phyloP scores from a whole-genome alignment of 2,113 vertebrate species.

The Nyctereutes procyonoides region DNA sequence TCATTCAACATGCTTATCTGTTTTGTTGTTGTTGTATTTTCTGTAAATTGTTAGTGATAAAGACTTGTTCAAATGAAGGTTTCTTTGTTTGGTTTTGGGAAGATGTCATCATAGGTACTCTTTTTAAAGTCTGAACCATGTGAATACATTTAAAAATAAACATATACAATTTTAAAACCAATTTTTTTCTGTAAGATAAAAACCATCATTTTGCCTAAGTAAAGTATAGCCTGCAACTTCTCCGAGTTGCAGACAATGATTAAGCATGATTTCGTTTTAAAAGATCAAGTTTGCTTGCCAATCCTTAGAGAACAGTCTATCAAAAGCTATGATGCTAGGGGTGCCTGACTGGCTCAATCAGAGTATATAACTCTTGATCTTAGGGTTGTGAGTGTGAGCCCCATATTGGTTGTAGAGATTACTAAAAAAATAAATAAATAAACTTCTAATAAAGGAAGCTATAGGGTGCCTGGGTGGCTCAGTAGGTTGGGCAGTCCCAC shows the following conservation, averaged over 20 bases:
- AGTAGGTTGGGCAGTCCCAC: background rate
- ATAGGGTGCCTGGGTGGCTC: background rate
- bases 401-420: background rate
- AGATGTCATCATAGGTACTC: background rate
- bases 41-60: background rate
- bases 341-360: background rate
- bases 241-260: background rate
- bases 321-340: background rate
- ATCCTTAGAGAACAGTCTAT: background rate
- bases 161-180: background rate
- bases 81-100: background rate
- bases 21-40: background rate
- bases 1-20: background rate
- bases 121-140: background rate
- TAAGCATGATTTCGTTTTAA: background rate
- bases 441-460: background rate
- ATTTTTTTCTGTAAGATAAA: slow-evolving; percentile 4
- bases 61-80: background rate
- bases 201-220: background rate
- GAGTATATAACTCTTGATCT: background rate
- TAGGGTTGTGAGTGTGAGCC: background rate
- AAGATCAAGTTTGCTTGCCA: background rate
- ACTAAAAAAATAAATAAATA: background rate
- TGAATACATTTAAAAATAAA: background rate
- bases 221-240: background rate